phyloP scores from a whole-genome alignment of 1,140 invertebrate species.

The Microvelia longipes region DNA sequence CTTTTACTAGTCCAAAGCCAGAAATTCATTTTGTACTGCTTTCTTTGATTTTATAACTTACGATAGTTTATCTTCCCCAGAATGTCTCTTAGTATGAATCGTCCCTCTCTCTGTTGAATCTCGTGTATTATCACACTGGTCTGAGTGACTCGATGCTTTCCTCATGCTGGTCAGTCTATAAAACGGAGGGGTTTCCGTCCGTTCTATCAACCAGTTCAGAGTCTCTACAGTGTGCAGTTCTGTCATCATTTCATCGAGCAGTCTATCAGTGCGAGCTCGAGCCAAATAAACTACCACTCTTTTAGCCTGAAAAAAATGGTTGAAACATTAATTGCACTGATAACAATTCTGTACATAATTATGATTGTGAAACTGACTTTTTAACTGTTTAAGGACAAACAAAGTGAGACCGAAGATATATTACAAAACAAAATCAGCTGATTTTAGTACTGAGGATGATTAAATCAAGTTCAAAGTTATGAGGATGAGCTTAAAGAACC shows the following conservation, averaged over 20 bases:
- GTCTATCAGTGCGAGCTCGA: constrained; percentile 68
- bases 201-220: constrained; percentile 81
- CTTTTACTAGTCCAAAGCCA: too few species aligned
- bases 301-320: constrained; percentile 67
- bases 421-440: too few species aligned
- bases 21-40: too few species aligned
- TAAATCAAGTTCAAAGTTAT: too few species aligned
- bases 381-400: too few species aligned
- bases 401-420: too few species aligned
- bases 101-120: constrained; percentile 73
- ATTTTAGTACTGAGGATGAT: too few species aligned
- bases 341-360: too few species aligned
- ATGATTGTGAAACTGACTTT: too few species aligned
- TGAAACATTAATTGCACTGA: too few species aligned
- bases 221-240: constrained; percentile 94
- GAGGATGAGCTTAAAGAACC: too few species aligned
- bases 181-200: constrained; percentile 94
- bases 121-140: constrained; percentile 27
- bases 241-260: constrained; percentile 91
- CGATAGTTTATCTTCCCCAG: constrained; percentile 65
- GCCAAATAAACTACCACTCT: constrained; percentile 84
- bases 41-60: too few species aligned
- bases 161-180: constrained; percentile 81
- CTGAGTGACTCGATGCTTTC: constrained; percentile 64
- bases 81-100: constrained; percentile 90